Evolutionary conservation across 2,797 vertebrate genomes (phyloP).

Genomic region (Cyprinella venusta): DNA sequence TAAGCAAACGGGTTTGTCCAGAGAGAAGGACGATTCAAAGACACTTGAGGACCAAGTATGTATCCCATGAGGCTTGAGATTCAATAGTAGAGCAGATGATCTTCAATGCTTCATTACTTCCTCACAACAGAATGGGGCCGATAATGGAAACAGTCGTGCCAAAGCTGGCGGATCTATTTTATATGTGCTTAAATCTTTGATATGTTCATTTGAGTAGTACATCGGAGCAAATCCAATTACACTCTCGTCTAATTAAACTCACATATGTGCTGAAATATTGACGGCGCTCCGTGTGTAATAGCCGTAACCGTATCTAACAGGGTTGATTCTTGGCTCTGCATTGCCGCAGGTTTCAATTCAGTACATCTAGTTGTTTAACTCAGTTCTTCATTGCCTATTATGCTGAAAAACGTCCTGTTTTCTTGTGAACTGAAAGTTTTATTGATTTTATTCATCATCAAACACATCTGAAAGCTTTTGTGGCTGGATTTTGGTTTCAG

Average conservation of each 20-base stretch:
- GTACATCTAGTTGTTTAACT: background rate
- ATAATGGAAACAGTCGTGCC: slow-evolving; percentile 6
- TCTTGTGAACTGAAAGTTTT: too few species aligned
- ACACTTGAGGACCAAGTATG: slow-evolving; percentile 12
- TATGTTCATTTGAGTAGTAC: slow-evolving; percentile 17
- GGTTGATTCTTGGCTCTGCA: background rate
- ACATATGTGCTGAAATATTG: slow-evolving; percentile 40
- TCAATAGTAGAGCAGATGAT: slow-evolving; percentile 8
- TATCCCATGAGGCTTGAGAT: background rate
- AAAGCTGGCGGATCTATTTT: background rate
- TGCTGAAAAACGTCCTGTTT: background rate
- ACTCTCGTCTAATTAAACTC: slow-evolving; percentile 33
- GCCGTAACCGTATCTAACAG: background rate
- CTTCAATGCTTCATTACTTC: slow-evolving; percentile 34
- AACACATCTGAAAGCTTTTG: background rate
- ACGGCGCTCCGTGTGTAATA: slow-evolving; percentile 8
- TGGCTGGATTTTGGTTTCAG: background rate
- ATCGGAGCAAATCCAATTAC: slow-evolving; percentile 20
- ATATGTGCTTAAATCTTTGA: slow-evolving; percentile 43
- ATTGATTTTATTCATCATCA: background rate
- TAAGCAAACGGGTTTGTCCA: slow-evolving; percentile 25
- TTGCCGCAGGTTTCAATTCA: background rate
- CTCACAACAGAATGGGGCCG: slow-evolving; percentile 4
- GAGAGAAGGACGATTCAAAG: slow-evolving; percentile 41
- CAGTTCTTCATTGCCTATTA: background rate